Base-by-base conservation (phyloP, 2,113 vertebrate species). In the Pseudorectes ferrugineus region DNA sequence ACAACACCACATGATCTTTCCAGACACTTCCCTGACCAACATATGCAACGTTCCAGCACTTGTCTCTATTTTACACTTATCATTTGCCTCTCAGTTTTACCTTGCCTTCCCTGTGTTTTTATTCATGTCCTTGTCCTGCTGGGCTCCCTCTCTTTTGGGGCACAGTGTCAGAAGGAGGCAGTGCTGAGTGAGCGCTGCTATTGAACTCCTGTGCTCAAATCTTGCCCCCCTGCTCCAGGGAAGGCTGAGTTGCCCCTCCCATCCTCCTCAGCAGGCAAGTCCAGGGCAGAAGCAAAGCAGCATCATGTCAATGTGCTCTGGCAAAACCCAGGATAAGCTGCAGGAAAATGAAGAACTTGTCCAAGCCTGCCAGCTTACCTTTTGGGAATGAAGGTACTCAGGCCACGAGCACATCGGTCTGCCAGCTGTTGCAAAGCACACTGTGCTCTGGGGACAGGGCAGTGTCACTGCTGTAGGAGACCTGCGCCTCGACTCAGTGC, bases 141-240 rank as follows among this genome's bases (percentile, higher is more conserved):
- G 38, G 38, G 38, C 29, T 82, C 13, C 29, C 1, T 2, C 23
- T 67, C 26, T 4, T n/a, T 35, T 26, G 33, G 33, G 35, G 31
- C 0, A 0, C 0, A 1, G 24, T 46, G 19, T 66, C 14, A 49
- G 74, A 22, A 80, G 46, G 49, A 38, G 28, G 36, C n/a, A 38
- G 63, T 14, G 29, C 2, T 3, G 17, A 59, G n/a, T 0, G 3
- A 75, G 10, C 0, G 1, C 36, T 70, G 70, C 52, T 79, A 0
- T 28, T 46, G 25, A 84, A 40, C 18, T 73, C 38, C 28, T 9
- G 18, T 1, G 5, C 72, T 65, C 3, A 3, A 58, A 28, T 22
- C 75, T 49, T 65, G 42, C 5, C n/a, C 52, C 40, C 35, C 42
- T 45, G 33, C 19, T 48, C 49, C 35, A n/a, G 29, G 74, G 48